A percentile compares a stretch with the other conserved stretches of the same genome.
phyloP scores from a whole-genome alignment of 2,113 vertebrate species.

The Myotis brandtii region DNA sequence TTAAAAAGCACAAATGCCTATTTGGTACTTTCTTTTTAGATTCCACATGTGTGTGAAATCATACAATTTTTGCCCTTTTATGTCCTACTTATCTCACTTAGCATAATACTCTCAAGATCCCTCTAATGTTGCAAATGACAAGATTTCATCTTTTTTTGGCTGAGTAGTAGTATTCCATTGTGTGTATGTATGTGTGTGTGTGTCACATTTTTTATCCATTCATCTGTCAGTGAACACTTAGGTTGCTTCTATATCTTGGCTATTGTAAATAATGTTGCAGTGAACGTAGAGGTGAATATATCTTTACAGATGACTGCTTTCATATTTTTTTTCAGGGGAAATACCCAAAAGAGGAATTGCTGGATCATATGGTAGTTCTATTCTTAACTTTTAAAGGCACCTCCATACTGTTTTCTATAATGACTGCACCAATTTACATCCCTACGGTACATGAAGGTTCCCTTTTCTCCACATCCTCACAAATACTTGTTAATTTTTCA shows the following conservation, averaged over 20 bases:
- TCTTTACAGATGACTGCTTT: background rate
- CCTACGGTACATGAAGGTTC: background rate
- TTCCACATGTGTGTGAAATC: background rate
- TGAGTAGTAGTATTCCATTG: background rate
- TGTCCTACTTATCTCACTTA: background rate
- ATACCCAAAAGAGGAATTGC: background rate
- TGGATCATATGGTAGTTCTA: background rate
- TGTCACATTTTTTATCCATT: background rate
- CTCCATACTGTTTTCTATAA: background rate
- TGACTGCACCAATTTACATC: background rate
- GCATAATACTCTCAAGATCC: background rate
- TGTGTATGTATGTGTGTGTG: background rate
- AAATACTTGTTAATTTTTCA: background rate
- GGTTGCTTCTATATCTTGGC: background rate
- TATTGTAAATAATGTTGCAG: background rate
- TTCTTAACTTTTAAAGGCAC: background rate
- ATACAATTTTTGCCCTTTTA: background rate
- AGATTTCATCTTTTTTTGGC: background rate
- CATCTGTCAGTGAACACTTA: background rate
- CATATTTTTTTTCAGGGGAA: background rate
- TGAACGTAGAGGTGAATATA: background rate
- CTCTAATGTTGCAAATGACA: background rate
- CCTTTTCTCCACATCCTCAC: background rate
- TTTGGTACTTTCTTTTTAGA: background rate
- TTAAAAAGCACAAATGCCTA: background rate